Evolutionary conservation across 2,888 invertebrate species (phyloP).

Genomic region (Lasioglossum malachurum): DNA sequence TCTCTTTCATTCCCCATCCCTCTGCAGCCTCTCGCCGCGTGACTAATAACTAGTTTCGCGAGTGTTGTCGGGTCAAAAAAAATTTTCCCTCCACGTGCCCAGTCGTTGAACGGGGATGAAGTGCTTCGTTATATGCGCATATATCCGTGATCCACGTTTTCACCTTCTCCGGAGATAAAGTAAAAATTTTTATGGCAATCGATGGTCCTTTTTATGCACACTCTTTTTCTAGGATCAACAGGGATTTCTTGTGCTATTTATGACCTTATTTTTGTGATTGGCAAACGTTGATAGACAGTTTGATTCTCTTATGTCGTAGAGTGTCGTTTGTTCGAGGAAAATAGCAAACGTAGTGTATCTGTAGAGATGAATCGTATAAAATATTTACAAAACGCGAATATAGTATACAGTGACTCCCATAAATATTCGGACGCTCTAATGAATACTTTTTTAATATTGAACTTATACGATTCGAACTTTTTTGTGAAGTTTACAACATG

Average conservation of each 20-base stretch:
- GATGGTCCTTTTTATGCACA: background rate
- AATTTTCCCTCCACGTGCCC: slow-evolving; percentile 26
- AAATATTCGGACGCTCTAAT: too few species aligned
- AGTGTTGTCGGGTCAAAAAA: slow-evolving; percentile 56
- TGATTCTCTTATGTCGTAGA: too few species aligned
- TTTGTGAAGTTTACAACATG: too few species aligned
- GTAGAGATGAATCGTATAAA: too few species aligned
- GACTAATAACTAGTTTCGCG: slow-evolving; percentile 75
- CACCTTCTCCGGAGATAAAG: background rate
- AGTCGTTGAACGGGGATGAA: slow-evolving; percentile 23
- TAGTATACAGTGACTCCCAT: too few species aligned
- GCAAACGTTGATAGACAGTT: background rate
- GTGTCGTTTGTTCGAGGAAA: too few species aligned
- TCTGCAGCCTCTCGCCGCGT: slow-evolving; percentile 55
- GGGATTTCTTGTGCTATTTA: background rate
- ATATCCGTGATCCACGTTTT: slow-evolving; percentile 15
- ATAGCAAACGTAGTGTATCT: too few species aligned
- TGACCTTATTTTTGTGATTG: background rate
- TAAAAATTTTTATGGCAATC: slow-evolving; percentile 4
- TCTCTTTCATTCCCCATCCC: background rate
- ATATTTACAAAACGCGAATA: too few species aligned
- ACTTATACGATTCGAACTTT: too few species aligned
- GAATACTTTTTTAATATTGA: too few species aligned
- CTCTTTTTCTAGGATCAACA: background rate
- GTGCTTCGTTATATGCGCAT: slow-evolving; percentile 21